Evolutionary conservation across 37 sponge, comb jelly and placozoan genomes (phyloP), one percentile per base, ranked within the genome.

Genomic region (Tethya wilhelma): DNA sequence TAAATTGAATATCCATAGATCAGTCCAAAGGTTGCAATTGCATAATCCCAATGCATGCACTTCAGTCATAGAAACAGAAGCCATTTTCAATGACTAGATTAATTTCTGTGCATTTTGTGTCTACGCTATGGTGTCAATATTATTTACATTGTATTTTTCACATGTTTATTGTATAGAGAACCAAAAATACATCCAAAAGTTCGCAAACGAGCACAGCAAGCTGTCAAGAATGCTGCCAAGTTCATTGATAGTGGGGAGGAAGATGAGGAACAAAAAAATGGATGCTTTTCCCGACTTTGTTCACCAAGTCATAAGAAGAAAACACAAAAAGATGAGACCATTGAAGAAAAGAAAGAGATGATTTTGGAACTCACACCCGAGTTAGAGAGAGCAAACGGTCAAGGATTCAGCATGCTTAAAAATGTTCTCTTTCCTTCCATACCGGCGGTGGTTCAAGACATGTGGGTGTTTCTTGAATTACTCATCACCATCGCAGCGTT

Each of bases 381-480:
- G 42, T 5, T 75, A 37, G 23, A 75, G 60, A 75, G 59, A 33
- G 80, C 80, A 20, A 58, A 59, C 59, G 33, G 12, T 40, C 28
- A 68, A 59, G 82, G 82, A 0, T 9, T 62, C 34, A 41, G 67
- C 20, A 84, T 84, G 69, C 23, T 69, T 22, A 67, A 63, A 53
- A 75, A 69, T 2, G n/a, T 84, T 0, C 22, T 77, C 26, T 68
- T 84, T 58, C 85, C 85, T 1, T 62, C 71, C 5, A 11, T 84
- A 23, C 78, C 85, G 23, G 45, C 36, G 22, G 5, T 84, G 14
- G 8, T 84, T 1, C 55, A 57, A 44, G 85, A 77, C 40, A 36
- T 69, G 12, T 84, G 85, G 85, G 85, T 84, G n/a, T 68, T 56
- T 12, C 59, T 67, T 43, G 85, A 84, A 45, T 32, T 84, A 23